Conservation (phyloP, 2,888 invertebrate species). For the Perizoma flavofasciatum region DNA sequence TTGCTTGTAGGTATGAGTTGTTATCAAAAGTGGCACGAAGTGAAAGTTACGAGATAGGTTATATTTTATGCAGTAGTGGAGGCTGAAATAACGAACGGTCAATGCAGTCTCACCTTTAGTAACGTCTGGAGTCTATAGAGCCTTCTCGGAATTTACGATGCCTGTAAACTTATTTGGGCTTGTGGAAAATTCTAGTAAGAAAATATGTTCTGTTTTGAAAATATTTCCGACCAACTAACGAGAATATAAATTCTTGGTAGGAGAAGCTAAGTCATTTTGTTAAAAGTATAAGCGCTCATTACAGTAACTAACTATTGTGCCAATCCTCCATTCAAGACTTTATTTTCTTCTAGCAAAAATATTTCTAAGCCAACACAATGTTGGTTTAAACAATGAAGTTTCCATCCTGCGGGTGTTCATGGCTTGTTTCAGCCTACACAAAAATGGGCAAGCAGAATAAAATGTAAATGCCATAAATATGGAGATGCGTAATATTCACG, state of each 20-base stretch:
- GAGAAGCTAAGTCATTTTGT: no score
- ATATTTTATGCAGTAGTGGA: constrained; percentile 26
- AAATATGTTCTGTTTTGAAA: no score
- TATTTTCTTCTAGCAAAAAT: not conserved
- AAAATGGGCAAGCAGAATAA: constrained; percentile 18
- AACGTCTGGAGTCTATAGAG: constrained; percentile 4
- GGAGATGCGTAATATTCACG: constrained; percentile 12
- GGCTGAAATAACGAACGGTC: constrained; percentile 24
- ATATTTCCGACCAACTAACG: no score
- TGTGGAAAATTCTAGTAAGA: no score
- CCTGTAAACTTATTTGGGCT: not conserved
- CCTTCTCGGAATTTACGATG: constrained; percentile 9
- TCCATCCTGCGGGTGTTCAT: not conserved
- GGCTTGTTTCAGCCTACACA: constrained; percentile 3
- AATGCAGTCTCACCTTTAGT: not conserved
- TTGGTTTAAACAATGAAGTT: constrained; percentile 7
- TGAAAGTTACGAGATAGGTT: constrained; percentile 28
- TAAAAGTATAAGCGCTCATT: not conserved
- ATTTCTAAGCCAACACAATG: constrained; percentile 1
- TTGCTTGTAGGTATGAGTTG: constrained; percentile 30
- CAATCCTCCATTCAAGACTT: not conserved
- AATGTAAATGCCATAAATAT: constrained; percentile 26
- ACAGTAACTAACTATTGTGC: not conserved
- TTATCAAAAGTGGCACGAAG: constrained; percentile 29
- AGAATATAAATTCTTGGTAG: no score